Percentiles rank a stretch among this genome's conserved stretches.
These are phyloP conservation scores for Cromileptes altivelis DNA, from an alignment of 2,113 vertebrate genomes.

Conservation along the genomic window DNA sequence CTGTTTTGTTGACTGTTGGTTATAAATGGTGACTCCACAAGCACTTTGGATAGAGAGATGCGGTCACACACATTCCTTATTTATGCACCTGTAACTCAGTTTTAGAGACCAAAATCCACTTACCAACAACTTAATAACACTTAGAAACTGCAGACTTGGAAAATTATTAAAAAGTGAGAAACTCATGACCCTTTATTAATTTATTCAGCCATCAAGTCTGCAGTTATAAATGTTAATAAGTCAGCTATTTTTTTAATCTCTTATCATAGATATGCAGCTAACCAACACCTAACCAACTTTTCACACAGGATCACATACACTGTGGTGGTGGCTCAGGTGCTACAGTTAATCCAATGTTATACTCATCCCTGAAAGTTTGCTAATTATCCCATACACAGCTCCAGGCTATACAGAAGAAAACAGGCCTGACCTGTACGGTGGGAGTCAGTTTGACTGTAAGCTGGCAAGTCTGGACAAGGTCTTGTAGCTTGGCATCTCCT, in stretches of 20 bases:
- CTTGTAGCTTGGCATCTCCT: slow-evolving; percentile 50
- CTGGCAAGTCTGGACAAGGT: slow-evolving; percentile 77
- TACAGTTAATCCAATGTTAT: slow-evolving; percentile 67
- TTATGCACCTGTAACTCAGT: neutral
- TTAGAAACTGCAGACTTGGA: neutral
- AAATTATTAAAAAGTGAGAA: neutral
- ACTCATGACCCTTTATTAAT: neutral
- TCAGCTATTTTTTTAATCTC: too few relatives aligned
- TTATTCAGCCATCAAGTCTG: neutral
- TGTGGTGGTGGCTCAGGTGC: slow-evolving; percentile 68
- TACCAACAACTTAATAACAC: neutral
- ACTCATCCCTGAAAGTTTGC: slow-evolving; percentile 59
- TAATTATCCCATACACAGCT: slow-evolving; percentile 67
- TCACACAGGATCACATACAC: slow-evolving; percentile 1
- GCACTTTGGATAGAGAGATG: neutral
- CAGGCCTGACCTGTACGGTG: slow-evolving; percentile 73
- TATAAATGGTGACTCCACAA: neutral
- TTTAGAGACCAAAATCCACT: neutral
- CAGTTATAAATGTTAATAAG: neutral
- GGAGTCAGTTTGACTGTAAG: slow-evolving; percentile 52
- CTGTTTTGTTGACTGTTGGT: neutral
- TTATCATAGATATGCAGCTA: too few relatives aligned
- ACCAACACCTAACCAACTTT: neutral
- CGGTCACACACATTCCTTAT: neutral
- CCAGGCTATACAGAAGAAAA: slow-evolving; percentile 71